Evolutionary conservation across 1,140 invertebrate species (phyloP), one percentile per base, ranked within the genome.

Genomic region (Anadara kagoshimensis): DNA sequence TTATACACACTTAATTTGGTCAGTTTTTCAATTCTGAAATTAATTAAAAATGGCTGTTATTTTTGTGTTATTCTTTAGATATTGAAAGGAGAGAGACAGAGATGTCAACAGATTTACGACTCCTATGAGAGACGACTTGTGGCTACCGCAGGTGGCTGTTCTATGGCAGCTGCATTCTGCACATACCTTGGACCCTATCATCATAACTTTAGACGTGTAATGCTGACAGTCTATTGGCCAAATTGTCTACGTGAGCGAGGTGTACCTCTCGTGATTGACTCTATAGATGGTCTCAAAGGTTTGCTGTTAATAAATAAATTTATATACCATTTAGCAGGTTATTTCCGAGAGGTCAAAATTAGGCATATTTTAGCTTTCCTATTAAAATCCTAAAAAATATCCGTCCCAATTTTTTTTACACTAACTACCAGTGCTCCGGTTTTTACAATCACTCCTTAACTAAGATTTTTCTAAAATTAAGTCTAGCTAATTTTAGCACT

Each of bases 151-250:
- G 89, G 89, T 43, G 84, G 85, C 12, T 85, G 83, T 80, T 87
- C 87, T 0, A 85, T 89, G 77, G 85, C 87, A 0, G 78, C 85
- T 10, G 87, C 78, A 7, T 87, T 89, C 70, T 72, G 80, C 18
- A 83, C 78, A 1, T 90, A 90, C 73, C 83, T 90, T 0, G 89
- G 89, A 10, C 85, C 87, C 0, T 89, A 88, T 75, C 83, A 88
- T 61, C 85, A 88, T 64, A 85, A 78, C 75, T 88, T 88, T 75
- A 75, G 87, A 20, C 79, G 86, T 14, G 59, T 82, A 20, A 88
- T 89, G 85, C 73, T 90, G 29, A 88, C 88, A 10, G 78, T 86
- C 10, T 81, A 87, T 41, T 90, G 89, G 89, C 86, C 88, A 51
- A 84, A 83, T 74, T 89, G 87, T 79, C 78, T 90, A 22, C 69